A percentile compares a stretch with the other conserved stretches of the same genome.
Conservation (phyloP, 2,888 invertebrate genomes). For the Lasioglossum villosulum region DNA sequence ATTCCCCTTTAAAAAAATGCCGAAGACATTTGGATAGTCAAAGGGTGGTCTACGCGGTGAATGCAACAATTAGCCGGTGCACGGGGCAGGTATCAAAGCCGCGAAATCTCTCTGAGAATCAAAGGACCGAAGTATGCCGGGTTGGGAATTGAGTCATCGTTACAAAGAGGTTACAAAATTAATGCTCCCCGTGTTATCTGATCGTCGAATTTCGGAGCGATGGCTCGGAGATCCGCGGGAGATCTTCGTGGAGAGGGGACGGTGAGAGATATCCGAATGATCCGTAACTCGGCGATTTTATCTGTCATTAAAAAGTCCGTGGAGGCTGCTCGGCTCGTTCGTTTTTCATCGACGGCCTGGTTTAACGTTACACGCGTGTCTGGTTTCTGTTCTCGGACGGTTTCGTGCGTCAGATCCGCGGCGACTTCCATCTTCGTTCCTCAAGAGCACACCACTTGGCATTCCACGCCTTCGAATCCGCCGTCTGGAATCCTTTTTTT, state of each 20-base stretch:
- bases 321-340: conserved; percentile 20
- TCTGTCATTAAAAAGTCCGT: conserved; percentile 56
- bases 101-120: not conserved
- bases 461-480: conserved; percentile 65
- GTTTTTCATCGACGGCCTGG: conserved; percentile 56
- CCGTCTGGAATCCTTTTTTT: conserved; percentile 49
- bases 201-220: conserved; percentile 22
- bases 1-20: not conserved
- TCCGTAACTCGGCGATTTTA: conserved; percentile 42
- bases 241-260: not conserved
- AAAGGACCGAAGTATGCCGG: not conserved
- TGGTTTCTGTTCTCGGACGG: conserved; percentile 69
- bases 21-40: not conserved
- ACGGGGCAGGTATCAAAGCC: not conserved
- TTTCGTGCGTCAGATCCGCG: conserved; percentile 45
- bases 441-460: conserved; percentile 63
- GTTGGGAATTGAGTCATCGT: conserved; percentile 23
- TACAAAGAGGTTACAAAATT: conserved; percentile 16
- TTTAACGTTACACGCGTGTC: conserved; percentile 67
- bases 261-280: not conserved
- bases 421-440: conserved; percentile 28
- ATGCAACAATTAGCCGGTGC: not conserved
- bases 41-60: not conserved
- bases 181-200: conserved; percentile 11
- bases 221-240: not conserved